Base-by-base conservation (phyloP, 1,140 invertebrate species). In the Drosophila miranda region DNA sequence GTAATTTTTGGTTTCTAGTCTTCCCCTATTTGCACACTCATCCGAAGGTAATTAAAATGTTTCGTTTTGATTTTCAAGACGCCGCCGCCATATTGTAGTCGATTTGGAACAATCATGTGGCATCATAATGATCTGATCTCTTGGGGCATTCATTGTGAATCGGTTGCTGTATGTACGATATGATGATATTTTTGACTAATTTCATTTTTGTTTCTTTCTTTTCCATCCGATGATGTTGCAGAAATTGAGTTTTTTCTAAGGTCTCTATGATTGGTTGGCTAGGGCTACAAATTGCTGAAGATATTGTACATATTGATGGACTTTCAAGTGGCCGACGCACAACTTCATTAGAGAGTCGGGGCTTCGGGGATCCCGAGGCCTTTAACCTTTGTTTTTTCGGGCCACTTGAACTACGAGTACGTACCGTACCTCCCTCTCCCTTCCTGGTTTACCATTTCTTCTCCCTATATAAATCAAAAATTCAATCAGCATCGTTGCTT, bases 1-100 rank as follows among this genome's bases (percentile, higher is more conserved):
- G 30, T 63, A 55, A 67, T 68, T 56, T 68, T 56, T 3, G 34
- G 34, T 38, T 38, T 38, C 11, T 13, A 13, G 34, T 38, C 34
- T 13, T 13, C 11, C 11, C 34, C 19, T 13, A 62, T 89, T 87
- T 89, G 87, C 87, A 78, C 64, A 87, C 80, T 87, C 87, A 89
- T 89, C 70, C 79, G 70, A 75, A 87, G 80, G 87, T 89, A 89
- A 89, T 89, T 89, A 89, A 89, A 89, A 87, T 89, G 82, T 89
- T 87, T 86, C 68, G 74, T 69, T 86, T 62, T 60, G 69, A 66
- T 77, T 79, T 56, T 61, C 38, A 43, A 53, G 60, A 57, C 63
- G 67, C 78, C 71, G 67, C 78, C 71, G 80, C 80, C 79, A 79
- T 83, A 70, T 72, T 80, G 59, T 45, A 26, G 49, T 43, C 52